A percentile compares a stretch with the other conserved stretches of the same genome.
phyloP scores from a whole-genome alignment of 2,113 vertebrate species.

The Rana temporaria region DNA sequence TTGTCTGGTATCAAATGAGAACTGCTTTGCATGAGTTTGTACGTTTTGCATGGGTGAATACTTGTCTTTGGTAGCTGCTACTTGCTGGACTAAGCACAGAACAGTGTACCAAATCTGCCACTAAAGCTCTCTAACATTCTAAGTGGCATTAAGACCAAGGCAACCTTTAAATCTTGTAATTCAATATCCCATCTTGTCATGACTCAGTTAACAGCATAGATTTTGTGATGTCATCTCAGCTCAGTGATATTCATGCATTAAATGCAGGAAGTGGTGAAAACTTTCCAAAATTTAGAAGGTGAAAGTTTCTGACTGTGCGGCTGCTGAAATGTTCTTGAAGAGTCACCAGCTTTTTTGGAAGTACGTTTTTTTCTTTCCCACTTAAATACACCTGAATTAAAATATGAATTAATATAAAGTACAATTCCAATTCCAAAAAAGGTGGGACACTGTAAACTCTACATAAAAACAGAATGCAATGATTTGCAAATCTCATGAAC shows the following conservation, averaged over 20 bases:
- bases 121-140: not conserved
- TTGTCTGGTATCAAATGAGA: no score
- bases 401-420: no score
- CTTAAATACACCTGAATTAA: no score
- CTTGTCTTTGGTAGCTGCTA: no score
- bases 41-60: no score
- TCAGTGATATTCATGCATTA: not conserved
- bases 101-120: not conserved
- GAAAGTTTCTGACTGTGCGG: slow-evolving; percentile 1
- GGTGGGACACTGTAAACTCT: no score
- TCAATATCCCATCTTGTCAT: not conserved
- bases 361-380: no score
- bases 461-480: no score
- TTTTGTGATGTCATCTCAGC: slow-evolving; percentile 4
- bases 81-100: no score
- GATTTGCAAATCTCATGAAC: no score
- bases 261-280: not conserved
- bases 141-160: not conserved
- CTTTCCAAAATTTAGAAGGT: not conserved
- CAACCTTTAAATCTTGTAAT: not conserved
- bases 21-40: no score
- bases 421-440: no score
- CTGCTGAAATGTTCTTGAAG: slow-evolving; percentile 23
- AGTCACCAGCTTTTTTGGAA: not conserved
- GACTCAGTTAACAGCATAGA: not conserved